Evolutionary conservation across 2,113 vertebrate genomes (phyloP).

Genomic region (Porphyrio hochstetteri): DNA sequence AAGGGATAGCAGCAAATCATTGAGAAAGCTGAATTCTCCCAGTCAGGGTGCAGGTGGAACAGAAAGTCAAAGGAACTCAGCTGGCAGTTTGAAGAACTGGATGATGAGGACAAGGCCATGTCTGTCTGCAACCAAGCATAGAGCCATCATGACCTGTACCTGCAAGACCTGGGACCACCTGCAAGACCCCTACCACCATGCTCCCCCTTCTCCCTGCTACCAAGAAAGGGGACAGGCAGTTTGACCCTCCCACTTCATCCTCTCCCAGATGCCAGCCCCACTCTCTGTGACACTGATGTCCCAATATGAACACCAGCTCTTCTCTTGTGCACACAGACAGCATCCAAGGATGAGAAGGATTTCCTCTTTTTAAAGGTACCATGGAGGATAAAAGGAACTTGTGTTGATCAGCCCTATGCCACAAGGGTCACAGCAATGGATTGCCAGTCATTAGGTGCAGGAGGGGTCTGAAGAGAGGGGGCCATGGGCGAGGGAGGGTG

Average conservation of each 20-base stretch:
- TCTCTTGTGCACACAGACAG: background rate
- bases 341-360: background rate
- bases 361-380: background rate
- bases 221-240: background rate
- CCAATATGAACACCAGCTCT: background rate
- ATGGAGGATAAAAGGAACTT: background rate
- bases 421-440: background rate
- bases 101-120: background rate
- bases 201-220: background rate
- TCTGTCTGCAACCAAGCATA: rapidly evolving
- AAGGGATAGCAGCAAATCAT: background rate
- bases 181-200: rapidly evolving
- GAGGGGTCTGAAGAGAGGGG: background rate
- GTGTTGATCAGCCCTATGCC: rapidly evolving
- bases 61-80: background rate
- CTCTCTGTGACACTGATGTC: background rate
- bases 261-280: background rate
- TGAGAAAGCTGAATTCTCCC: background rate
- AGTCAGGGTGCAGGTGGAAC: rapidly evolving
- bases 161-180: background rate
- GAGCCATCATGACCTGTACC: background rate
- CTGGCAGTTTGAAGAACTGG: background rate
- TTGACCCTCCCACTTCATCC: background rate
- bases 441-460: background rate
- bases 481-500: rapidly evolving